Evolutionary conservation across 2,113 vertebrate species (phyloP).

Genomic region (Xiphias gladius): DNA sequence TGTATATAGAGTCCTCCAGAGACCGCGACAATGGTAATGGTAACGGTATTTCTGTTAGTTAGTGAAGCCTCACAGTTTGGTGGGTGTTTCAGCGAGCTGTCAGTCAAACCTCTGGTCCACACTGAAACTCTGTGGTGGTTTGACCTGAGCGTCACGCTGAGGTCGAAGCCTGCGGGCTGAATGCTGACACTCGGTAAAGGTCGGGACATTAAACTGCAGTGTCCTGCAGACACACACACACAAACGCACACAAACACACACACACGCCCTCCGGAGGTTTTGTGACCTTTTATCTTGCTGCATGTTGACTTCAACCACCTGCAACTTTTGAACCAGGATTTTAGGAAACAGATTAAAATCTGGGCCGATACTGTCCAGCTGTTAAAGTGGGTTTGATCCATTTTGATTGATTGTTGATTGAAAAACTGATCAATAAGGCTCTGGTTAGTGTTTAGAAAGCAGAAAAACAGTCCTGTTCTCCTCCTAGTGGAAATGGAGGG

Average conservation of each 20-base stretch:
- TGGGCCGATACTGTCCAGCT: neutral
- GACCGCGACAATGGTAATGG: neutral
- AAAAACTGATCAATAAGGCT: neutral
- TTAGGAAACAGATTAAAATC: neutral
- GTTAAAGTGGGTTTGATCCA: neutral
- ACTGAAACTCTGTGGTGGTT: conserved; percentile 16
- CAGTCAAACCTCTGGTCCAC: conserved; percentile 25
- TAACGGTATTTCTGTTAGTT: neutral
- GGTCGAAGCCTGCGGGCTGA: conserved; percentile 29
- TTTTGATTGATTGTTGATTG: neutral
- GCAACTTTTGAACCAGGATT: neutral
- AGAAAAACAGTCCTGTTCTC: no score
- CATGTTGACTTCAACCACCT: conserved; percentile 28
- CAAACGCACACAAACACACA: neutral
- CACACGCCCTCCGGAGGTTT: conserved; percentile 3
- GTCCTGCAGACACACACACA: conserved; percentile 16
- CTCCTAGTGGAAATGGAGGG: no score
- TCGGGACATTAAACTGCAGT: conserved; percentile 41
- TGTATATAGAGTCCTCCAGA: neutral
- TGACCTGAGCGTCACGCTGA: conserved; percentile 46
- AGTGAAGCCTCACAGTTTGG: neutral
- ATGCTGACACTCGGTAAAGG: conserved; percentile 55
- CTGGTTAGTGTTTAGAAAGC: no score
- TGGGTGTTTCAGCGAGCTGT: neutral
- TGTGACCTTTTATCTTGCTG: conserved; percentile 54